Evolutionary conservation across 2,113 vertebrate species (phyloP).

Genomic region (Corythoichthys haematopterus): DNA sequence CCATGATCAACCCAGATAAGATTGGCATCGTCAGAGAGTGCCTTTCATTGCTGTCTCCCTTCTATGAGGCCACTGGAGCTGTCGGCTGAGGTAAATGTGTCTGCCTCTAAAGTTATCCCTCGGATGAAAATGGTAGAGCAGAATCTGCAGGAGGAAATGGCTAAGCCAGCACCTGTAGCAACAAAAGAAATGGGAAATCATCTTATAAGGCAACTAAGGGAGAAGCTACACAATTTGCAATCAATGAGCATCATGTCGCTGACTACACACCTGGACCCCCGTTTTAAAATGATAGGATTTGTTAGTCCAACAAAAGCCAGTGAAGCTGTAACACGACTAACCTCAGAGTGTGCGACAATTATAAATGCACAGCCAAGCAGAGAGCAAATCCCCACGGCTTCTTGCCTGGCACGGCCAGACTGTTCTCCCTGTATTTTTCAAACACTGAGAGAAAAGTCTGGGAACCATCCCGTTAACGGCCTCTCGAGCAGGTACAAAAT

Average conservation of each 20-base stretch:
- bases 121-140: background rate
- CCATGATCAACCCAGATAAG: background rate
- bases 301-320: background rate
- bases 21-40: background rate
- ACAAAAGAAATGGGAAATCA: background rate
- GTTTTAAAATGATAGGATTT: background rate
- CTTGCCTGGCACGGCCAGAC: no score
- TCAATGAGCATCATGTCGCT: conserved; percentile 3
- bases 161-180: no score
- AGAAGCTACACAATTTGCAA: background rate
- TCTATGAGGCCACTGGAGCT: background rate
- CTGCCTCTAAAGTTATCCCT: background rate
- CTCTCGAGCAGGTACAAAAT: no score
- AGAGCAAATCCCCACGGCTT: background rate
- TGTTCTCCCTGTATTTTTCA: no score
- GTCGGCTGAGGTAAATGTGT: background rate
- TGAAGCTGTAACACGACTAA: background rate
- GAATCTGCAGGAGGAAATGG: background rate
- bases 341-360: background rate
- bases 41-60: background rate
- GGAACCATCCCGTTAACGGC: no score
- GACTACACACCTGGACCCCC: background rate
- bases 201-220: no score
- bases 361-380: background rate
- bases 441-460: no score